Evolutionary conservation across 2,797 vertebrate species (phyloP).

Genomic region (Carcharodon carcharias): DNA sequence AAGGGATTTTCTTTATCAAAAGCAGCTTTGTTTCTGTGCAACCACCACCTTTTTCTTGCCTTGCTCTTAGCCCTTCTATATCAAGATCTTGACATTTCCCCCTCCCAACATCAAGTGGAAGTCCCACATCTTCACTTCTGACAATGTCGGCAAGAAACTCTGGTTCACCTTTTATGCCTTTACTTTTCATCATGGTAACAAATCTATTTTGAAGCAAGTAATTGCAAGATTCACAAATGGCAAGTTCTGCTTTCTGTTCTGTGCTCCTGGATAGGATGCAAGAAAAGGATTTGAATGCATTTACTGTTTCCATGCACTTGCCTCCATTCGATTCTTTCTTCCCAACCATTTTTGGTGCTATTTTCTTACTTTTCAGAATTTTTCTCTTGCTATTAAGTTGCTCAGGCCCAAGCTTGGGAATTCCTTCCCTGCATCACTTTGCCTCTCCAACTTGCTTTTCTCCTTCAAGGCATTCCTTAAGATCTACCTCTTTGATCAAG

Average conservation of each 20-base stretch:
- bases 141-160: neutral
- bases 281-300: neutral
- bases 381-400: neutral
- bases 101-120: neutral
- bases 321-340: neutral
- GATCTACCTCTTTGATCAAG: neutral
- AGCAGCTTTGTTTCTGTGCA: neutral
- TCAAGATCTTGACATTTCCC: neutral
- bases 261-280: neutral
- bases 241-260: neutral
- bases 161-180: neutral
- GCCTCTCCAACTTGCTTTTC: neutral
- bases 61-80: neutral
- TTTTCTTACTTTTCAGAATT: neutral
- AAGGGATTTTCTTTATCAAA: neutral
- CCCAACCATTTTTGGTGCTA: neutral
- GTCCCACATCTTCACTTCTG: neutral
- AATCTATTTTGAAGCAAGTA: neutral
- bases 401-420: neutral
- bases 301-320: neutral
- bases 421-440: neutral
- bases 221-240: neutral
- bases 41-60: neutral
- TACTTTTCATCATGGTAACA: neutral
- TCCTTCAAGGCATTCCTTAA: neutral